phyloP scores from a whole-genome alignment of 2,113 vertebrate genomes.

The Paraplagusia blochii region DNA sequence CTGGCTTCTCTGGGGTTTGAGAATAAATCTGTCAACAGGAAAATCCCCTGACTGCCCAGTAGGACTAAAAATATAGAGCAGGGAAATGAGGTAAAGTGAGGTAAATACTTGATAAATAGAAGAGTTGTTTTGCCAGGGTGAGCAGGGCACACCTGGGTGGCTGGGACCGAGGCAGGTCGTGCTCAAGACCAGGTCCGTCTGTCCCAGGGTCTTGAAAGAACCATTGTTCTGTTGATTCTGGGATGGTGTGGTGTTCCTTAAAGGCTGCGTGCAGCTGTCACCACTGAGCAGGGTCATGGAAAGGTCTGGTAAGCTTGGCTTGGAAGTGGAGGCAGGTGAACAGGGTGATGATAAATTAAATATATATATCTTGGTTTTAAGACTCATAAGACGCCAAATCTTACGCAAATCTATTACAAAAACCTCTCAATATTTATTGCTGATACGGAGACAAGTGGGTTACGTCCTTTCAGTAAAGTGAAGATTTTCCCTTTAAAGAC shows the following conservation, averaged over 20 bases:
- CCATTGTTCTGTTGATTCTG: slow-evolving; percentile 38
- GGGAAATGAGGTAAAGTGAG: slow-evolving; percentile 47
- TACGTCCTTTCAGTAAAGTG: too few relatives aligned
- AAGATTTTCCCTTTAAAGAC: too few relatives aligned
- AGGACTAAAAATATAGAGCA: slow-evolving; percentile 41
- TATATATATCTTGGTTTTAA: slow-evolving; percentile 6
- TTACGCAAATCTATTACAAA: not conserved
- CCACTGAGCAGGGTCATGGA: slow-evolving; percentile 55
- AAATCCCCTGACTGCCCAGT: slow-evolving; percentile 39
- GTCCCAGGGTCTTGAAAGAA: slow-evolving; percentile 49
- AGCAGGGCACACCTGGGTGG: slow-evolving; percentile 50
- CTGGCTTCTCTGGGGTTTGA: slow-evolving; percentile 32
- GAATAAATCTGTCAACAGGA: slow-evolving; percentile 42
- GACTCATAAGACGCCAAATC: not conserved
- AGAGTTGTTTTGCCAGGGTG: slow-evolving; percentile 31
- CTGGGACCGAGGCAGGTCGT: slow-evolving; percentile 52
- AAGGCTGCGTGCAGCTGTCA: slow-evolving; percentile 44
- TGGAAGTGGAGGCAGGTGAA: slow-evolving; percentile 32
- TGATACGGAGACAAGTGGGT: too few relatives aligned
- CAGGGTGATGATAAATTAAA: slow-evolving; percentile 19
- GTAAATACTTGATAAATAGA: slow-evolving; percentile 58
- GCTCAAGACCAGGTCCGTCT: slow-evolving; percentile 34
- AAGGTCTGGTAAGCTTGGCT: slow-evolving; percentile 55
- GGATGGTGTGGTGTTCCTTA: slow-evolving; percentile 33
- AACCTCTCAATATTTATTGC: too few relatives aligned